Base-by-base conservation (phyloP, 2,888 invertebrate genomes). In the Zaprionus bogoriensis region DNA sequence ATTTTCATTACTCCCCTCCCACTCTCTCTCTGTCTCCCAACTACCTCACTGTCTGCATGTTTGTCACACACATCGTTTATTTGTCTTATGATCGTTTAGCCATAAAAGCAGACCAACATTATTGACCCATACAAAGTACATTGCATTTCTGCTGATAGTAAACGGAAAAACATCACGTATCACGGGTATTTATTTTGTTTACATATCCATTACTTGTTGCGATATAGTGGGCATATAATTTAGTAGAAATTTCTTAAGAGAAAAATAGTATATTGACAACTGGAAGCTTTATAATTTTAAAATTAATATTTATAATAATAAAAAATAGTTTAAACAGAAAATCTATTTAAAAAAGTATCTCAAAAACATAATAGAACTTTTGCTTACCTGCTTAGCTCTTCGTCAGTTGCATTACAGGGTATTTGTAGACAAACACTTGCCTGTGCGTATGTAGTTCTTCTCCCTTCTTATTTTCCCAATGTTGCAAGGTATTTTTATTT, bases 101-200 rank as follows among this genome's bases (percentile, higher is more conserved):
- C 42, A 62, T 77, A 61, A 59, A 59, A 36, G 6, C n/a, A 57
- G 41, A 42, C 23, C 53, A 44, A 53, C 58, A 42, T 36, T 50
- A 66, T 74, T 78, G 79, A 63, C 69, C 69, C 63, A 79, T 58
- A 58, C 61, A 48, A 41, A 65, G 57, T 48, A 47, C 47, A 47
- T 12, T 38, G 10, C 44, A 57, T 38, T 22, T 54, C 51, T 12
- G 41, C 28, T 55, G 63, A 58, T 58, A 58, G 51, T 32, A 44
- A 22, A 12, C 23, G 10, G 32, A 53, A 61, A 41, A 50, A 54
- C 58, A 67, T 67, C 64, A 65, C 75, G 78, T 70, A 74, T 47
- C 27, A 23, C 10, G 27, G 41, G 48, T 48, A 77, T 77, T 83
- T 67, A 69, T 83, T 58, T 58, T 39, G 27, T 39, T 52, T 42